Base-by-base conservation (phyloP, 2,113 vertebrate genomes). In the Thymallus thymallus region DNA sequence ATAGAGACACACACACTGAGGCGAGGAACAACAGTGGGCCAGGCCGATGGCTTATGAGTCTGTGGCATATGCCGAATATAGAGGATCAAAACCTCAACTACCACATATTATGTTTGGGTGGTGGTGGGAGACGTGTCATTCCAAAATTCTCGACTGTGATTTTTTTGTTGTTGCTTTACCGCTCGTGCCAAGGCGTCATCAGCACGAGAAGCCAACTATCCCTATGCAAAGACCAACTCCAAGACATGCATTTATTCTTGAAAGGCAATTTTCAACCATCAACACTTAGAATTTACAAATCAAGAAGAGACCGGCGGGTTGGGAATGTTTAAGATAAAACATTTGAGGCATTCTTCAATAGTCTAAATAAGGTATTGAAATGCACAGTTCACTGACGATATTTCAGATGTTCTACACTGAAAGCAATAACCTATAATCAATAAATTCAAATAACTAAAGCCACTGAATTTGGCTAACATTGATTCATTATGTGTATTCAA, bases 11-110 rank as follows among this genome's bases (percentile, higher is more conserved):
- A 68, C 67, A 74, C 22, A 9, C 20, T 69, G 32, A 80, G 3
- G 35, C 35, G 35, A 41, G 35, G 35, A 41, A 9, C 35, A 2
- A 9, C 35, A 41, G 30, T 5, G 4, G 35, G 35, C 35, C 35
- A 41, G 35, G 41, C 66, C 78, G 73, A 76, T 79, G 83, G 78
- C 56, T 65, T 74, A 71, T 66, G 66, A 78, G 69, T 55, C n/a
- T 68, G 65, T 65, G 68, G 22, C 1, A 41, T n/a, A 22, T 0
- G 76, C 4, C 51, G 35, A 41, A 41, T 41, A 41, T 41, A 41
- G 35, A 62, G 48, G 68, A 16, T 30, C 26, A 63, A 68, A 29
- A 51, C 68, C 20, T 64, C 75, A 46, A 60, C 24, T n/a, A 9
- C 13, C n/a, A 78, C 35, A 41, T 41, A 41, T 41, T 60, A 83